Base-by-base conservation (phyloP, 2,113 vertebrate species). In the Chaetura pelagica region DNA sequence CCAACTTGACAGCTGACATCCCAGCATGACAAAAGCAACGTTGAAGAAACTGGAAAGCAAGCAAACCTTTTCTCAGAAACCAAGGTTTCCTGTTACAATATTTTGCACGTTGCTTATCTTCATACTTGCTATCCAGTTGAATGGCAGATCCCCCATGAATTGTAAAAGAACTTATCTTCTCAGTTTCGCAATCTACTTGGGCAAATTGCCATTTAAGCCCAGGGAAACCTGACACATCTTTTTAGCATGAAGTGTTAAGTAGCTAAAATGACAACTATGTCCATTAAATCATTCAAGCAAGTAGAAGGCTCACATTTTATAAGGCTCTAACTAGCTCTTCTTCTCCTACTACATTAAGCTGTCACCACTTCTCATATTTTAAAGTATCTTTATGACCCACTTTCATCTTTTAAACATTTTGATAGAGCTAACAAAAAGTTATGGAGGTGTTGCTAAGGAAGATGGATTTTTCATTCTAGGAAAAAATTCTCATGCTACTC, bases 161-260 rank as follows among this genome's bases (percentile, higher is more conserved):
- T 94, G 59, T 77, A 63, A 88, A 69, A 62, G 51, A 83, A 92
- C 83, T 95, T 93, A 87, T 64, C 95, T 93, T 88, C 94, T 96
- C 92, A 75, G 38, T 95, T 96, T 88, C 93, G 95, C 68, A 86
- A 61, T 78, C 92, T 95, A 17, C 90, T 93, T 84, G 90, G 82
- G 93, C 93, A 93, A 95, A 90, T 67, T 91, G 85, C 96, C 79
- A 57, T 64, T 49, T 81, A 78, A 90, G 87, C 79, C 21, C 26
- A 72, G 44, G 68, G 86, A 73, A 95, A 95, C 71, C 78, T 90
- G 90, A 92, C 84, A 94, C 81, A 88, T 90, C 91, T 85, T 84
- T 90, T 83, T 61, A 95, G 64, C 44, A 24, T 48, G 82, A 89
- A 35, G 42, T 79, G 58, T 76, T 88, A 89, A 91, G 81, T 59